Conservation (phyloP, 2,888 invertebrate genomes). For the Eulithis testata region DNA sequence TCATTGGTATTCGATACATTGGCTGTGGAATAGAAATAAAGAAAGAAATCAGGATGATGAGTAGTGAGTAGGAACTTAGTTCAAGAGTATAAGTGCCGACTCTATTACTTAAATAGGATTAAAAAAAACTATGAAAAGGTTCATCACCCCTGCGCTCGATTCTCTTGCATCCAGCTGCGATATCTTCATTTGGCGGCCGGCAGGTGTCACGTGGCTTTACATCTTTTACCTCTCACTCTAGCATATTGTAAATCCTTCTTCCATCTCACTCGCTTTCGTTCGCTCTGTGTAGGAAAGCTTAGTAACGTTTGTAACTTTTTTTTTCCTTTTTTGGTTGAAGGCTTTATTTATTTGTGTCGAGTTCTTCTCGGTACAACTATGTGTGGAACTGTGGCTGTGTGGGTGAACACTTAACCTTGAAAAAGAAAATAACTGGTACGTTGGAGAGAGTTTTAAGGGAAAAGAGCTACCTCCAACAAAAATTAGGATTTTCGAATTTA, state of each 20-base stretch:
- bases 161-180: constrained; percentile 81
- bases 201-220: constrained; percentile 80
- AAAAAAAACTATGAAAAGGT: constrained; percentile 46
- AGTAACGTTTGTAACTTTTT: constrained; percentile 63
- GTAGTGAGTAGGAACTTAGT: no score
- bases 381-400: constrained; percentile 51
- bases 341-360: constrained; percentile 77
- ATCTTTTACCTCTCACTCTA: constrained; percentile 54
- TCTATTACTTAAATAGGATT: no score
- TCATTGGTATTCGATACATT: no score
- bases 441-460: constrained; percentile 11
- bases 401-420: constrained; percentile 38
- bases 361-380: constrained; percentile 68
- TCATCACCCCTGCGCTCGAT: constrained; percentile 57
- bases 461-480: background rate
- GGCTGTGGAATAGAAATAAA: no score
- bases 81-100: no score
- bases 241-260: constrained; percentile 40
- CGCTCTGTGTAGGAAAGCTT: constrained; percentile 70
- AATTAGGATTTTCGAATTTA: no score
- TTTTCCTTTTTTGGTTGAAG: constrained; percentile 64
- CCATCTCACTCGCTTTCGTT: constrained; percentile 66
- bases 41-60: no score
- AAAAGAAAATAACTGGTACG: constrained; percentile 26
- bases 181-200: constrained; percentile 83